Percentiles rank a stretch among this genome's conserved stretches.
phyloP scores from a whole-genome alignment of 2,797 vertebrate species.

The Lacerta viridis region DNA sequence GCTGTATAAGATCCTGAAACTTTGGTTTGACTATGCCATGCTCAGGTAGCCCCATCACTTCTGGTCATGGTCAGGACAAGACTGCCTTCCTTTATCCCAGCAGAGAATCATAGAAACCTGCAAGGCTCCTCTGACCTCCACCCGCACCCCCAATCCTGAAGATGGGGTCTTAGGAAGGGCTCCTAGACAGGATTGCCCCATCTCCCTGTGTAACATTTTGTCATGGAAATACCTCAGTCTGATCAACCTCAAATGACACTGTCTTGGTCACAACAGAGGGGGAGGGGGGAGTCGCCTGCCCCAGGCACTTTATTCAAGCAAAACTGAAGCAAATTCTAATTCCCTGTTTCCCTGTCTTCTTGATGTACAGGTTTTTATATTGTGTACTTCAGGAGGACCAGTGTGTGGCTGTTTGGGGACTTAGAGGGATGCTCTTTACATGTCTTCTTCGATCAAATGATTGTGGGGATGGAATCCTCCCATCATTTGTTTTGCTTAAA shows the following conservation, averaged over 20 bases:
- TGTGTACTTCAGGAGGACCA: not conserved
- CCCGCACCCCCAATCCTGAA: no score
- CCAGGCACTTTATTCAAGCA: not conserved
- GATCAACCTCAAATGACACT: not conserved
- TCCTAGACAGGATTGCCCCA: not conserved
- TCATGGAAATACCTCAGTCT: not conserved
- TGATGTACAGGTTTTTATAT: constrained; percentile 2
- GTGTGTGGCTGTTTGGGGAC: not conserved
- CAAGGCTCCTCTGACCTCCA: no score
- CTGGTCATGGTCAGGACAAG: no score
- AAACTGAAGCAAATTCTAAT: not conserved
- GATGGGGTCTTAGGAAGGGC: no score
- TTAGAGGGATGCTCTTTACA: not conserved
- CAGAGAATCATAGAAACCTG: no score
- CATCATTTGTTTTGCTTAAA: constrained; percentile 1
- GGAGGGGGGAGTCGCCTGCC: not conserved
- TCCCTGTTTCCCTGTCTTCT: not conserved
- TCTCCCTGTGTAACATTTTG: no score
- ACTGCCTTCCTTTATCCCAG: no score
- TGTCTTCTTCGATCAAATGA: not conserved
- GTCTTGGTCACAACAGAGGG: not conserved
- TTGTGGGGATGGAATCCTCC: not conserved
- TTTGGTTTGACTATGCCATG: no score
- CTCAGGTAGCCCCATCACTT: no score
- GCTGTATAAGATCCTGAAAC: no score